Evolutionary conservation across 2,113 vertebrate genomes (phyloP), one percentile per base, ranked within the genome.

Genomic region (Sturnus vulgaris): DNA sequence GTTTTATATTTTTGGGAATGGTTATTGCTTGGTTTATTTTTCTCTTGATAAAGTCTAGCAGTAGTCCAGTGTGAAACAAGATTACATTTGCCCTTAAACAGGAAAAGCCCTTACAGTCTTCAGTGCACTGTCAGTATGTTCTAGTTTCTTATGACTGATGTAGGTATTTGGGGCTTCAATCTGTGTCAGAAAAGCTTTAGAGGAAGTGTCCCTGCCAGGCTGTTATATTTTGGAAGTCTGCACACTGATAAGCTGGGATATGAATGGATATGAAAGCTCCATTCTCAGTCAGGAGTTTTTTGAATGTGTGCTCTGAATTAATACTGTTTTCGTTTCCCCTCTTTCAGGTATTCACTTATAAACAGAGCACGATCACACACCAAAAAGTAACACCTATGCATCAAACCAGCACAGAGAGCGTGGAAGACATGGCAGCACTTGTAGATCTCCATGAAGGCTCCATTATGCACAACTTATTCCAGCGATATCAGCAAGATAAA

Each of bases 381-480:
- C 99, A 99, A 96, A 99, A 99, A 96, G 99, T 99, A 82, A 98
- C 98, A 0, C 95, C 98, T 27, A 99, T 99, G 99, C 98, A 99
- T 95, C 97, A 95, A 68, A 97, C 96, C 85, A 98, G 98, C 24
- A 19, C 95, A 50, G 86, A 95, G 31, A 98, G 98, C 0, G 98
- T 99, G 94, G 99, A 99, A 91, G 99, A 99, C 97, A 99, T 99
- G 99, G 98, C 99, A 31, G 70, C 97, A 3, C 96, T 99, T 10
- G 83, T 98, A 21, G 99, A 99, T 93, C 99, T 99, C 9, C 99
- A 99, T 1, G 99, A 99, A 15, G 99, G 99, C 5, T 98, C 99
- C 94, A 99, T 99, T 97, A 98, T 99, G 98, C 98, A 99, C 97
- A 99, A 99, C 97, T 96, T 99, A 21, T 98, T 97, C 97, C 98